Evolutionary conservation across 2,113 vertebrate genomes (phyloP), one percentile per base, ranked within the genome.

Genomic region (Dunckerocampus dactyliophorus): DNA sequence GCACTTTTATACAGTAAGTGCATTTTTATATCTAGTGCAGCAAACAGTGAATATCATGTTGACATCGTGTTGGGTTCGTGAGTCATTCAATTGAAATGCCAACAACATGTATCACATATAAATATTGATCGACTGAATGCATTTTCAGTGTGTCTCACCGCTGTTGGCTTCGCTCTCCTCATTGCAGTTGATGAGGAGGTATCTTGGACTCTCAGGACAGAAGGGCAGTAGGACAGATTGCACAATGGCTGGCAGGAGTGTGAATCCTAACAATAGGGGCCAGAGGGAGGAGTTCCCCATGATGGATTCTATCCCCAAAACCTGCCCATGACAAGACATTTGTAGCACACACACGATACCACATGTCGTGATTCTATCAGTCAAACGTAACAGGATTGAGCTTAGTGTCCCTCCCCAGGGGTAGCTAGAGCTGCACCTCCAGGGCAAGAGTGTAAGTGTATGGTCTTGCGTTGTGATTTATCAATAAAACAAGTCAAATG

Each of bases 181-280:
- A 0, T 95, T 97, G 82, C 91, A 91, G 84, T 94, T 96, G 84
- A 99, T 98, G 51, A 99, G 94, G 61, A 98, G 92, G 87, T 94
- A 99, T 1, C 97, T 92, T 0, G 96, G 97, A 67, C 97, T 98
- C 85, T 98, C 95, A 0, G 96, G 95, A 48, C 95, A 96, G 1
- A 98, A 88, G 39, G 96, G 96, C 76, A 99, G 85, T 75, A 94
- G 86, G 54, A 87, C n/a, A 11, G 93, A 96, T 75, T 99, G 97
- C 52, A 93, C 42, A 70, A 96, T 24, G 0, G 95, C 92, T 0
- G 95, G 95, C 66, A 96, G 2, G 19, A 95, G 90, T 62, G 93
- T 94, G 76, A 97, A 91, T 0, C 92, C 90, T 77, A 99, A 67
- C 42, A 99, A 87, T 20, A 98, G 82, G 0, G 97, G 97, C 97